phyloP scores from a whole-genome alignment of 2,797 vertebrate genomes.

The Sebastes kiyomatsui region DNA sequence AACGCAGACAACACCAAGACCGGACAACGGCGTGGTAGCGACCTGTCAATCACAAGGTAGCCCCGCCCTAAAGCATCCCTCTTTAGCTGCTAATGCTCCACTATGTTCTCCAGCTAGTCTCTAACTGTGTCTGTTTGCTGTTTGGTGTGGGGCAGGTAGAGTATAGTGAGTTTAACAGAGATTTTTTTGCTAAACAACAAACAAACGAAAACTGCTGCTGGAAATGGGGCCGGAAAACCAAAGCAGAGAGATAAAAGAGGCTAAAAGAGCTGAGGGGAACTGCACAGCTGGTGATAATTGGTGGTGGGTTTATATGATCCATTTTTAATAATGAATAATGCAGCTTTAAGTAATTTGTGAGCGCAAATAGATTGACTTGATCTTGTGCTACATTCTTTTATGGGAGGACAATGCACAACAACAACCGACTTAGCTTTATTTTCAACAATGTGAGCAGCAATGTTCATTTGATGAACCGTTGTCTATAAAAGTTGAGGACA shows the following conservation, averaged over 20 bases:
- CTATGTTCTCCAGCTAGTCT: not conserved
- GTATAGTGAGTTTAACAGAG: not conserved
- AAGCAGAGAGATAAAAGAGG: not conserved
- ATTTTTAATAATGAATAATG: not conserved
- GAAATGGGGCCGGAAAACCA: not conserved
- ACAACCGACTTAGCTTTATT: not conserved
- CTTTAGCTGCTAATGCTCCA: not conserved
- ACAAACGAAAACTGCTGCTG: not conserved
- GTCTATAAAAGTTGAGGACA: accelerated
- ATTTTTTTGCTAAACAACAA: not conserved
- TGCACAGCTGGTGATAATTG: not conserved
- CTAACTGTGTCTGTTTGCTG: not conserved
- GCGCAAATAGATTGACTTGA: not conserved
- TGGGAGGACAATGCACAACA: not conserved
- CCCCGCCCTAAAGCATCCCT: not conserved
- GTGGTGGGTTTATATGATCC: not conserved
- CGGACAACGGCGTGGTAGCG: too few species aligned
- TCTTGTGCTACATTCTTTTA: not conserved
- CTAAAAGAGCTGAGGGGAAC: not conserved
- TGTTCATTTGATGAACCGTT: not conserved
- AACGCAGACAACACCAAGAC: too few species aligned
- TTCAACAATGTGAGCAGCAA: not conserved
- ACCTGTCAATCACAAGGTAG: too few species aligned
- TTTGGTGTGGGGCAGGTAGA: not conserved
- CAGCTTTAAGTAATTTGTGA: not conserved